phyloP scores from a whole-genome alignment of 2,797 vertebrate species.

The Bradypus variegatus region DNA sequence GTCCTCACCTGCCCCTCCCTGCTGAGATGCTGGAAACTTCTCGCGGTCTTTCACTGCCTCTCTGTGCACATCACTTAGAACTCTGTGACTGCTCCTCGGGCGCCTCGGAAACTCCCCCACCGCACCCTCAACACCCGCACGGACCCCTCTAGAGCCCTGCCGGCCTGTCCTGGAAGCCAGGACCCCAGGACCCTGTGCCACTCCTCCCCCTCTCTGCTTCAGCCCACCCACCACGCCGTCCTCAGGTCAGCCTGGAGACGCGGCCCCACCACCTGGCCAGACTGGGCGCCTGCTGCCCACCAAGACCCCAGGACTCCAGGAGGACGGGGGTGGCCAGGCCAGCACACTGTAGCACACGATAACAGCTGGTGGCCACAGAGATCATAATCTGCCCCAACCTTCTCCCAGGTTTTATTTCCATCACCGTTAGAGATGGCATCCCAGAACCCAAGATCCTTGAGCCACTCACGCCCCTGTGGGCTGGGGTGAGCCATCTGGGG shows the following conservation, averaged over 20 bases:
- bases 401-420: accelerated
- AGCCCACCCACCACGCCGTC: accelerated
- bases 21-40: neutral
- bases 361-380: neutral
- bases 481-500: too few relatives aligned
- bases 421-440: accelerated
- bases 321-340: neutral
- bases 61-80: neutral
- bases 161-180: neutral
- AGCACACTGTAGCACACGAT: accelerated
- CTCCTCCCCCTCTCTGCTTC: neutral
- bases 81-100: too few relatives aligned
- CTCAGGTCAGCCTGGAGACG: neutral
- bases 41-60: neutral
- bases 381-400: accelerated
- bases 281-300: neutral
- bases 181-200: too few relatives aligned
- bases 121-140: neutral
- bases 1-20: neutral
- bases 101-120: neutral
- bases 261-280: accelerated
- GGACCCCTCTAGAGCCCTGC: neutral
- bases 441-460: neutral
- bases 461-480: too few relatives aligned
- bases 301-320: neutral